Conservation (phyloP, 2,113 vertebrate genomes). For the Sturnus vulgaris region DNA sequence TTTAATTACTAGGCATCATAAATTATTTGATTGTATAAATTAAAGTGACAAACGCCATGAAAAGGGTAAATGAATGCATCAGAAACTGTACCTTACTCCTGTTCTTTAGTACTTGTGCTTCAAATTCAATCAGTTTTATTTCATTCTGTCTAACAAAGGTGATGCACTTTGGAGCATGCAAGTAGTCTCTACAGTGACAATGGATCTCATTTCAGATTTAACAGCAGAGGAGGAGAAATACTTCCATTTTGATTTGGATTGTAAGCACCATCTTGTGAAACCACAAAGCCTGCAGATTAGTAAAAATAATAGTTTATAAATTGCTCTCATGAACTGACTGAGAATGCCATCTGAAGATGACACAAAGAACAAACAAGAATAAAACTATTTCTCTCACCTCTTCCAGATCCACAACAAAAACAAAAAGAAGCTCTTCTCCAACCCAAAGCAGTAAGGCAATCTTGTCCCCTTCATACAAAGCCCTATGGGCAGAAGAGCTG, state of each 20-base stretch:
- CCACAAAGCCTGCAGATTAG: neutral
- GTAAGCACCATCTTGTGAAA: slow-evolving; percentile 44
- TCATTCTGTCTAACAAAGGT: neutral
- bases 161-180: neutral
- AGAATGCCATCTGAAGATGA: neutral
- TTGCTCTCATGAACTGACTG: neutral
- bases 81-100: neutral
- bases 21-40: neutral
- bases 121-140: neutral
- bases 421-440: neutral
- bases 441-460: neutral
- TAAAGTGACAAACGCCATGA: neutral
- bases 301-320: neutral
- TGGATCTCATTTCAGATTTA: neutral
- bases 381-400: neutral
- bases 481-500: neutral
- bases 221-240: neutral
- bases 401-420: neutral
- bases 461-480: neutral
- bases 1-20: neutral
- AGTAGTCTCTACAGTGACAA: neutral
- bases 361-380: neutral
- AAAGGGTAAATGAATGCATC: neutral
- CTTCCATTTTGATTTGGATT: slow-evolving; percentile 40
- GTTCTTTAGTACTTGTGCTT: neutral